Percentiles rank a stretch among this genome's conserved stretches.
Evolutionary conservation across 2,797 vertebrate genomes (phyloP).

Genomic region (Anisognathus igniventris): DNA sequence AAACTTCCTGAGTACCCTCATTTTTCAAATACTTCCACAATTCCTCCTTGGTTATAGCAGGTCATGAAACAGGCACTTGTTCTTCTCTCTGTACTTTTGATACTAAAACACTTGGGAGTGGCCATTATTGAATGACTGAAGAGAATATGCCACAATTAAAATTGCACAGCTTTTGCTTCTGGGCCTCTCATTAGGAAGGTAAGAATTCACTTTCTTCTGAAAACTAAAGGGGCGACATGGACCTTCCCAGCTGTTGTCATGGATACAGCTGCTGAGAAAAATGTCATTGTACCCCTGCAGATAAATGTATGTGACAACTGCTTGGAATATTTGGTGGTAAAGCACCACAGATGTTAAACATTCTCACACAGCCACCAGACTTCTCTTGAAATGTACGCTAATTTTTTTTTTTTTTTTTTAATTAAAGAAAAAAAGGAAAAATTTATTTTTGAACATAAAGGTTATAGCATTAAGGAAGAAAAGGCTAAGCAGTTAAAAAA

Average conservation of each 20-base stretch:
- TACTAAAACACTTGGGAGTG: not conserved
- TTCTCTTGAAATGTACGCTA: slow-evolving; percentile 2
- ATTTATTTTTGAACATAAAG: slow-evolving; percentile 28
- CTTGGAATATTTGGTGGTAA: slow-evolving; percentile 37
- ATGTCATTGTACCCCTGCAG: slow-evolving; percentile 69
- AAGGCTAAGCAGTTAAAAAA: slow-evolving; percentile 1
- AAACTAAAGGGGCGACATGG: slow-evolving; percentile 2
- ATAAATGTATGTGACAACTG: slow-evolving; percentile 64
- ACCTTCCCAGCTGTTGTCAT: slow-evolving; percentile 66
- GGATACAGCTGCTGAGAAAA: slow-evolving; percentile 63
- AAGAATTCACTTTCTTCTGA: slow-evolving; percentile 24
- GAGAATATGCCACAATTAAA: not conserved
- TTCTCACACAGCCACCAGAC: slow-evolving; percentile 35
- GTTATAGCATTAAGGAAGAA: slow-evolving; percentile 12
- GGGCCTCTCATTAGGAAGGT: slow-evolving; percentile 8
- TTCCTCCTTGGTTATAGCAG: not conserved
- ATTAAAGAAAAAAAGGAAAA: not conserved
- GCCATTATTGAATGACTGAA: not conserved
- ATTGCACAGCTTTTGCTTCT: not conserved
- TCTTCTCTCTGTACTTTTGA: not conserved
- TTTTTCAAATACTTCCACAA: not conserved
- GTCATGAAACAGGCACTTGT: not conserved
- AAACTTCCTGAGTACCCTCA: not conserved
- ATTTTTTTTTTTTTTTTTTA: not conserved
- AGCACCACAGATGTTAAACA: slow-evolving; percentile 41